These are phyloP conservation scores for Trachelipus rathkii DNA, from an alignment of 1,140 invertebrate genomes.

Conservation along the genomic window DNA sequence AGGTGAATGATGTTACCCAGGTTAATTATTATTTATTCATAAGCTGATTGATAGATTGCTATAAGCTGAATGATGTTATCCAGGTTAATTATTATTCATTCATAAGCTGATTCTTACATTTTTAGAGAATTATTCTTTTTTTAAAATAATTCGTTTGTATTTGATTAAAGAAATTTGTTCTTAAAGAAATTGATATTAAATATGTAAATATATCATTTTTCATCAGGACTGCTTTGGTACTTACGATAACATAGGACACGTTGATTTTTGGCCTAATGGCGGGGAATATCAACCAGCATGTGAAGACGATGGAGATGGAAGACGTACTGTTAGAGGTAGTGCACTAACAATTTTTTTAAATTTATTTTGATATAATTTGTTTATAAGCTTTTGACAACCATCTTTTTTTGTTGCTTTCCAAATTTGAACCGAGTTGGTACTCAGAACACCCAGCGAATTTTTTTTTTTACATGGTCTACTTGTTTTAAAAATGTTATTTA, in stretches of 20 bases:
- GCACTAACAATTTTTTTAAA: conserved; percentile 4
- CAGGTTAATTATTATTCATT: too few species aligned
- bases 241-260: conserved; percentile 55
- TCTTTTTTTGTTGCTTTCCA: conserved; percentile 1
- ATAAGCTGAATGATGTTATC: too few species aligned
- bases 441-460: neutral
- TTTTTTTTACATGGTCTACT: neutral
- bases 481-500: neutral
- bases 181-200: too few species aligned
- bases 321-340: conserved; percentile 52
- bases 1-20: too few species aligned
- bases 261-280: conserved; percentile 57
- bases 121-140: too few species aligned
- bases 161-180: too few species aligned
- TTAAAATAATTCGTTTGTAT: too few species aligned
- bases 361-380: neutral
- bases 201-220: neutral
- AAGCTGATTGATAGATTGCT: too few species aligned
- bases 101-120: too few species aligned
- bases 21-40: too few species aligned
- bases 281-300: conserved; percentile 51
- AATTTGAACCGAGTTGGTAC: neutral
- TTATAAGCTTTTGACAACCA: neutral
- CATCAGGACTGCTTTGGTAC: conserved; percentile 54
- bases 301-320: conserved; percentile 42